Base-by-base conservation (phyloP, 35 echinoderm and acorn worm genomes). In the Stichopus chloronotus region DNA sequence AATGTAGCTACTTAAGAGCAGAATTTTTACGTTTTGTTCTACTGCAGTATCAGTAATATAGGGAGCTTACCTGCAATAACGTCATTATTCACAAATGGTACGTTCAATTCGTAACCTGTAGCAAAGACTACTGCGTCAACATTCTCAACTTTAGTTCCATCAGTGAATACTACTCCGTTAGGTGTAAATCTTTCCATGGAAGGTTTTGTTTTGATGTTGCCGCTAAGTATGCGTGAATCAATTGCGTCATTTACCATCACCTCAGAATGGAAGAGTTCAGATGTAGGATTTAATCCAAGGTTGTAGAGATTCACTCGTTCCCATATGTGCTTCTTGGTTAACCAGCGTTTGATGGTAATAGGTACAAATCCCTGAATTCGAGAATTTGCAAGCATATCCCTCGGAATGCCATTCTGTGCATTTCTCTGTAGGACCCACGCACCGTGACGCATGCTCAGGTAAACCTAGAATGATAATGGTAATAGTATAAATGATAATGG, bases 101-200 rank as follows among this genome's bases (percentile, higher is more conserved):
- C 58, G 6, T 90, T 88, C 4, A 93, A 59, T n/a, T 80, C n/a
- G 61, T 95, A 95, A 5, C 94, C 94, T 0, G 94, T 95, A 43
- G 92, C 94, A 93, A 87, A 95, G 8, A 95, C 77, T 6, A 95
- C 88, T 12, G 30, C 76, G 25, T 95, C 94, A 14, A 95, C 55
- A 61, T 92, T 56, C 14, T 93, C 78, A 4, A 91, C 78, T 58
- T 9, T 58, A 5, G 82, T 57, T 19, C 94, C 94, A 60, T 95
- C 94, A 5, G 82, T 87, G 22, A 95, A 91, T 13, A 68, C 69
- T 10, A 93, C 91, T 22, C 60, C 88, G n/a, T 69, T 56, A 6
- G 55, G 53, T 71, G 92, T 89, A 63, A 93, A 93, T 7, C 60
- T 79, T 20, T 95, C 83, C 1, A 95, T 52, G 6, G 63, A 86